Percentiles rank a stretch among this genome's conserved stretches.
Evolutionary conservation across 2,888 invertebrate species (phyloP).

Genomic region (Oscheius sp.): DNA sequence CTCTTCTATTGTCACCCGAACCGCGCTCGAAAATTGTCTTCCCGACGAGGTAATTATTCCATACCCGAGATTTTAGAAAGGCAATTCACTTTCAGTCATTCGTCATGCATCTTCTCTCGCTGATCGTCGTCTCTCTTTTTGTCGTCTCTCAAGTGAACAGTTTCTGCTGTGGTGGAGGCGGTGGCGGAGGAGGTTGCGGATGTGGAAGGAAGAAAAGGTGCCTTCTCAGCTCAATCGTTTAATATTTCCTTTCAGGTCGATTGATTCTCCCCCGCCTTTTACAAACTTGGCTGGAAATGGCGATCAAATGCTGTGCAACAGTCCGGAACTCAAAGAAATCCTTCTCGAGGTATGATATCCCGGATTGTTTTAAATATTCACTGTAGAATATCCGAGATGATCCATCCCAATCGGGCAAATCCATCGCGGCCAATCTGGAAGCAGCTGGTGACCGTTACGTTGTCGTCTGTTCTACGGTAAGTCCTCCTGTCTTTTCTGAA

Average conservation of each 20-base stretch:
- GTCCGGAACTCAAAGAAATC: constrained; percentile 29
- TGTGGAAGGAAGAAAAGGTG: constrained; percentile 21
- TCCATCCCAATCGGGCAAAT: constrained; percentile 17
- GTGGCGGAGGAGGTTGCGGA: constrained; percentile 25
- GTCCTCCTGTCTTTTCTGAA: background rate
- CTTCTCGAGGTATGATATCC: constrained; percentile 9
- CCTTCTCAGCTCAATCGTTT: background rate
- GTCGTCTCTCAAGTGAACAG: background rate
- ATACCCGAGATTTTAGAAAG: background rate
- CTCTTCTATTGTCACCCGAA: background rate
- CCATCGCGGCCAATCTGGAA: constrained; percentile 19
- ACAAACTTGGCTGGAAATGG: constrained; percentile 25
- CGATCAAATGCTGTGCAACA: constrained; percentile 28
- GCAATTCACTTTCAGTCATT: background rate
- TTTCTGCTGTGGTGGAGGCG: constrained; percentile 29
- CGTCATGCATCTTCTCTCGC: background rate
- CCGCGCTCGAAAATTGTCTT: background rate
- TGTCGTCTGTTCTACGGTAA: constrained; percentile 32
- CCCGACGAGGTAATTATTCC: background rate
- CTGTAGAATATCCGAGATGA: constrained; percentile 22
- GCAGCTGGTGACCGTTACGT: constrained; percentile 29
- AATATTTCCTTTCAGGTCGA: background rate
- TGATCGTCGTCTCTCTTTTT: background rate
- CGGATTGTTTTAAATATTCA: background rate
- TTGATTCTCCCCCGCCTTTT: constrained; percentile 20